A percentile compares a stretch with the other conserved stretches of the same genome.
Conservation (phyloP, 2,797 vertebrate species). For the Malurus leucopterus region DNA sequence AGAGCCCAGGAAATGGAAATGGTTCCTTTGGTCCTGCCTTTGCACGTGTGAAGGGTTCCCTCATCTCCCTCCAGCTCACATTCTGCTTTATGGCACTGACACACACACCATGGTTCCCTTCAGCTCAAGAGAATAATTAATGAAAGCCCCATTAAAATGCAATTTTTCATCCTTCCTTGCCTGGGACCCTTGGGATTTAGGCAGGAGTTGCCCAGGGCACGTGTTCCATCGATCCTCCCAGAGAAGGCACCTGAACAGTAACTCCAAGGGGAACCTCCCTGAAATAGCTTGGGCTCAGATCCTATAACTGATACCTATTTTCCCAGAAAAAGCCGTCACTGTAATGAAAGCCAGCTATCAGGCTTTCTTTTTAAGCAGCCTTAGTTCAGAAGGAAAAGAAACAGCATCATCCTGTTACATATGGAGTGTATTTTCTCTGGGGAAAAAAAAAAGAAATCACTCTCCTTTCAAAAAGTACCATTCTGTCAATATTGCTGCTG, state of each 20-base stretch:
- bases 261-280: background rate
- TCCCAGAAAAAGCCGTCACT: constrained; percentile 6
- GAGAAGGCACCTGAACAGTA: background rate
- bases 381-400: constrained; percentile 15
- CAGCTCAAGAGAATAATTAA: background rate
- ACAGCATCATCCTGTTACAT: background rate
- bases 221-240: background rate
- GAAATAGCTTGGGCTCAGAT: background rate
- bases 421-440: background rate
- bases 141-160: background rate
- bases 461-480: background rate
- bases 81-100: background rate
- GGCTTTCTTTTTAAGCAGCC: constrained; percentile 15
- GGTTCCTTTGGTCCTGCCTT: background rate
- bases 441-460: background rate
- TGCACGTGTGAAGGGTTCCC: background rate
- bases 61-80: background rate
- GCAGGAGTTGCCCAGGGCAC: background rate
- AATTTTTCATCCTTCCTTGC: background rate
- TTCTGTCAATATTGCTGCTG: constrained; percentile 36
- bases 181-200: background rate
- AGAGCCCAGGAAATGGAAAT: background rate
- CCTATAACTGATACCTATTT: background rate
- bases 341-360: constrained; percentile 19
- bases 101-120: background rate